A percentile compares a stretch with the other conserved stretches of the same genome.
phyloP scores from a whole-genome alignment of 2,113 vertebrate species.

The Leptocoma aspasia region DNA sequence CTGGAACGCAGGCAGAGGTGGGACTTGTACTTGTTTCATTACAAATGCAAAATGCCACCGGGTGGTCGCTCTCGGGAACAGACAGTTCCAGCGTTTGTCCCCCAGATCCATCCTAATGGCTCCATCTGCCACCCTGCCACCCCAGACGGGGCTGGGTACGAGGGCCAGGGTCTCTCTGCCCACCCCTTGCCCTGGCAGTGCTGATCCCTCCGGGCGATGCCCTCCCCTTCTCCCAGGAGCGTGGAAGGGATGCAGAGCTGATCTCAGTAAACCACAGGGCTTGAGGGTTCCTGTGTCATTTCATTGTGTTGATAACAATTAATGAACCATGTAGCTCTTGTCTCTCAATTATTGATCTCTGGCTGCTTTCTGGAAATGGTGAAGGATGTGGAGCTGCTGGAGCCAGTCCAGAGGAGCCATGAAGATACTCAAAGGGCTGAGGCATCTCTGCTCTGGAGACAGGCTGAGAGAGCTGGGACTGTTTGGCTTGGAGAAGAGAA shows the following conservation, averaged over 20 bases:
- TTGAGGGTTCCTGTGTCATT: background rate
- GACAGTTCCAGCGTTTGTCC: background rate
- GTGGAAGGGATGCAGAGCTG: background rate
- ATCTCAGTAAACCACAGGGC: fast-evolving
- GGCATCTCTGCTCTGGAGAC: background rate
- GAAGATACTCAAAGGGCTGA: background rate
- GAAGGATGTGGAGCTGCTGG: background rate
- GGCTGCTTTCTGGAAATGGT: background rate
- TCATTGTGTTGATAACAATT: background rate
- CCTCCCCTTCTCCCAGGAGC: fast-evolving
- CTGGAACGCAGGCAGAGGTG: background rate
- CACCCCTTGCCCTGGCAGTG: fast-evolving
- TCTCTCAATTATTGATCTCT: fast-evolving
- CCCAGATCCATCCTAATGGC: background rate
- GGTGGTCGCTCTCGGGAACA: background rate
- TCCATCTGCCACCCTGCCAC: background rate
- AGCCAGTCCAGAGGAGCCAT: background rate
- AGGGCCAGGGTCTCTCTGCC: background rate
- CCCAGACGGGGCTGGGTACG: background rate
- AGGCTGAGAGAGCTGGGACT: background rate
- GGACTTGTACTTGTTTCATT: background rate
- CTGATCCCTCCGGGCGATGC: fast-evolving
- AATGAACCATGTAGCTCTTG: fast-evolving
- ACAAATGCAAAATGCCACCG: background rate
- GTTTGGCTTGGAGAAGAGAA: background rate